phyloP scores from a whole-genome alignment of 2,888 invertebrate species.

The Branchellion lobata region DNA sequence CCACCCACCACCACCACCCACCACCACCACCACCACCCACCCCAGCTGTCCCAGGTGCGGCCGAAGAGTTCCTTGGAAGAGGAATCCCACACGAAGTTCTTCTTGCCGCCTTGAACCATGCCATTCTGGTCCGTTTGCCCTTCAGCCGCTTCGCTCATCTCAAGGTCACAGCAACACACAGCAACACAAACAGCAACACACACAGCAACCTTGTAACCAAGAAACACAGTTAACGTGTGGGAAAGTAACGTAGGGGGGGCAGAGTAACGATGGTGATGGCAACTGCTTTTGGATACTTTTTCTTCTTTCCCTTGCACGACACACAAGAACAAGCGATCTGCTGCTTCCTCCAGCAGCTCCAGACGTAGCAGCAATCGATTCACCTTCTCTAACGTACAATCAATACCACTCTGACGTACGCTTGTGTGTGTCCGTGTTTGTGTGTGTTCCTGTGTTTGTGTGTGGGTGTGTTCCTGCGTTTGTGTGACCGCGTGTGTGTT shows the following conservation, averaged over 20 bases:
- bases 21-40: conserved; percentile 55
- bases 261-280: background rate
- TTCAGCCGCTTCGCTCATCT: conserved; percentile 13
- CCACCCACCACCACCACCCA: too few species aligned
- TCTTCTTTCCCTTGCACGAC: too few species aligned
- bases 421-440: background rate
- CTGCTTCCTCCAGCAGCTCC: background rate
- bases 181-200: too few species aligned
- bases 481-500: background rate
- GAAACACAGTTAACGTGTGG: too few species aligned
- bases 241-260: background rate
- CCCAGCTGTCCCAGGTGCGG: conserved; percentile 86
- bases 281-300: too few species aligned
- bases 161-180: background rate
- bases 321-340: too few species aligned
- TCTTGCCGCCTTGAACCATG: background rate
- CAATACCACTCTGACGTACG: conserved; percentile 2
- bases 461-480: background rate
- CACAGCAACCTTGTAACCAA: too few species aligned
- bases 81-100: conserved; percentile 80
- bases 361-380: background rate
- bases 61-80: conserved; percentile 88
- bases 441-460: conserved; percentile 12
- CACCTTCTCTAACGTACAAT: conserved; percentile 1
- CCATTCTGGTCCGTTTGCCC: conserved; percentile 23